phyloP scores from a whole-genome alignment of 2,888 invertebrate genomes.

The Macrosoma leucophasiata region DNA sequence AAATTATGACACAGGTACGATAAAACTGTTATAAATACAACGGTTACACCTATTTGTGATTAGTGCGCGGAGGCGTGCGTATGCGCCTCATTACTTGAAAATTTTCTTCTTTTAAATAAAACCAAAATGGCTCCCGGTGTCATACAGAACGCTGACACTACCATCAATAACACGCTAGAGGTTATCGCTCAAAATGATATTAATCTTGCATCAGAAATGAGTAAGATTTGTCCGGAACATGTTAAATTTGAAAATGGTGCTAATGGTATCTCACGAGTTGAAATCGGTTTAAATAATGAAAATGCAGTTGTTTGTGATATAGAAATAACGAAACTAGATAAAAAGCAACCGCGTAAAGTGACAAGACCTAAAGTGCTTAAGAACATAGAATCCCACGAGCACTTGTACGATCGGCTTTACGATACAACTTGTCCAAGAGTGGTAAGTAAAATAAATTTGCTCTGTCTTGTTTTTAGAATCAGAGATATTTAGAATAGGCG shows the following conservation, averaged over 20 bases:
- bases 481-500: too few relatives aligned
- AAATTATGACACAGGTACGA: slow-evolving; percentile 32
- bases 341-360: slow-evolving; percentile 42
- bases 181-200: slow-evolving; percentile 20
- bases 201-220: too few relatives aligned
- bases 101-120: slow-evolving; percentile 10
- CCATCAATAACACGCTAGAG: slow-evolving; percentile 36
- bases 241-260: slow-evolving; percentile 21
- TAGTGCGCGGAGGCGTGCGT: slow-evolving; percentile 49
- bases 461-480: too few relatives aligned
- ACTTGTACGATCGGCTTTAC: slow-evolving; percentile 59
- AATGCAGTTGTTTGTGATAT: slow-evolving; percentile 28
- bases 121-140: slow-evolving; percentile 58
- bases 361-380: slow-evolving; percentile 57
- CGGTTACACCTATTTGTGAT: slow-evolving; percentile 36
- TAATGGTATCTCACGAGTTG: too few relatives aligned
- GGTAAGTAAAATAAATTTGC: slow-evolving; percentile 44
- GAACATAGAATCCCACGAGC: slow-evolving; percentile 51
- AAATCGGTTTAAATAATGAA: too few relatives aligned
- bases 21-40: slow-evolving; percentile 62
- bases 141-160: slow-evolving; percentile 43
- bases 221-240: too few relatives aligned
- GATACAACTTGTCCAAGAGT: slow-evolving; percentile 51
- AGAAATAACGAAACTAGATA: slow-evolving; percentile 33
- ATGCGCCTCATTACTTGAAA: slow-evolving; percentile 32